These are phyloP conservation scores for Mirza zaza DNA, from an alignment of 2,113 vertebrate genomes.

Conservation along the genomic window DNA sequence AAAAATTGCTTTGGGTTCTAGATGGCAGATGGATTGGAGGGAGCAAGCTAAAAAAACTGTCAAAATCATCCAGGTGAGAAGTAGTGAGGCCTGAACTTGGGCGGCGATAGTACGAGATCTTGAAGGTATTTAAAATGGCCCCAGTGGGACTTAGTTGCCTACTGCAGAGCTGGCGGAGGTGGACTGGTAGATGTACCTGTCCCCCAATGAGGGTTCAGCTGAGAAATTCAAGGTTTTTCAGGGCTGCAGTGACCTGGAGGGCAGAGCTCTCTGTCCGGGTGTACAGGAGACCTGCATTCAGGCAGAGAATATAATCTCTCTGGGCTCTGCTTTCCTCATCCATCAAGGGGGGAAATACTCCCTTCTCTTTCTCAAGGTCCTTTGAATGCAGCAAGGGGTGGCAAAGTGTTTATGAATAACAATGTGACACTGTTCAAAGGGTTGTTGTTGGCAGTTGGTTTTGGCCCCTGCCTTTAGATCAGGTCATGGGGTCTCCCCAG, in stretches of 20 bases:
- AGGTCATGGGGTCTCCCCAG: not conserved
- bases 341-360: not conserved
- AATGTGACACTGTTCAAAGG: not conserved
- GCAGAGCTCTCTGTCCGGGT: accelerated
- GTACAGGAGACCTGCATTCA: not conserved
- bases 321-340: not conserved
- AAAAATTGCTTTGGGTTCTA: not conserved
- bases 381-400: not conserved
- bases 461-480: not conserved
- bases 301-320: not conserved
- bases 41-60: not conserved
- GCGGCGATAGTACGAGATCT: too few relatives aligned
- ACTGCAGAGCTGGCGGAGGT: not conserved
- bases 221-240: not conserved
- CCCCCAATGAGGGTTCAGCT: not conserved
- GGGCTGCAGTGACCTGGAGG: not conserved
- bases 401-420: not conserved
- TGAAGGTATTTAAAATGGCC: not conserved
- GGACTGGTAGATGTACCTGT: not conserved
- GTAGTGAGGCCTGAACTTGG: not conserved
- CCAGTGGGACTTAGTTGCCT: too few relatives aligned
- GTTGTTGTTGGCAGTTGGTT: not conserved
- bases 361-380: not conserved
- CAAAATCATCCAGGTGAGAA: not conserved
- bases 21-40: not conserved